Conservation (phyloP, 2,888 invertebrate genomes). For the Lycocerus yunnanus region DNA sequence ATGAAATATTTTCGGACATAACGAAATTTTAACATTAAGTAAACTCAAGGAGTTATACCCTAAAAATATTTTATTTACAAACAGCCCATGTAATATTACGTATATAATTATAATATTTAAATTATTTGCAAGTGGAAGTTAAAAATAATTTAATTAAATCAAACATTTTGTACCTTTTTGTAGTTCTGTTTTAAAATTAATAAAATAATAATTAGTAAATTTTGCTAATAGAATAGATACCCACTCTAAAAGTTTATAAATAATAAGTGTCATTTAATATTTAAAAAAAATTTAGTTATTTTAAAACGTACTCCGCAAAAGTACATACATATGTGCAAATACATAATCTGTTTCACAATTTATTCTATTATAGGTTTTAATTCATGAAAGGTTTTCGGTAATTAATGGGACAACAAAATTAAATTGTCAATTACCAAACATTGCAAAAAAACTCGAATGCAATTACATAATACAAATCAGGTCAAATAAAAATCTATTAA, state of each 20-base stretch:
- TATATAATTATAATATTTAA: not conserved
- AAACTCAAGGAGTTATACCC: not conserved
- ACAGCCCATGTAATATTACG: not conserved
- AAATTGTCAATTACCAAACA: not conserved
- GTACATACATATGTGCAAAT: too few relatives aligned
- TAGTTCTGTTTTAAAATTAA: too few relatives aligned
- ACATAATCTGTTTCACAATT: too few relatives aligned
- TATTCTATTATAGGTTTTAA: not conserved
- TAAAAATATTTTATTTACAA: not conserved
- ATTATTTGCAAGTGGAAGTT: not conserved
- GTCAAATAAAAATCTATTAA: not conserved
- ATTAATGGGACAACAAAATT: not conserved
- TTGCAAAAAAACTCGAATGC: not conserved
- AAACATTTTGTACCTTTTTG: not conserved
- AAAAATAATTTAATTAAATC: not conserved
- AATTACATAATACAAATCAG: not conserved
- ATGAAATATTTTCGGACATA: not conserved
- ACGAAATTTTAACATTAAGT: not conserved
- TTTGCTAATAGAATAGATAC: too few relatives aligned
- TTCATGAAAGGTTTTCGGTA: not conserved
- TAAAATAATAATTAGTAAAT: too few relatives aligned
- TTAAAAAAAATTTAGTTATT: too few relatives aligned
- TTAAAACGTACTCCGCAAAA: too few relatives aligned
- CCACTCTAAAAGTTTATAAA: too few relatives aligned
- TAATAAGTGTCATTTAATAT: too few relatives aligned